Percentiles rank a stretch among this genome's conserved stretches.
These are phyloP conservation scores for Drosophila auraria DNA, from an alignment of 1,140 invertebrate genomes.

Conservation along the genomic window DNA sequence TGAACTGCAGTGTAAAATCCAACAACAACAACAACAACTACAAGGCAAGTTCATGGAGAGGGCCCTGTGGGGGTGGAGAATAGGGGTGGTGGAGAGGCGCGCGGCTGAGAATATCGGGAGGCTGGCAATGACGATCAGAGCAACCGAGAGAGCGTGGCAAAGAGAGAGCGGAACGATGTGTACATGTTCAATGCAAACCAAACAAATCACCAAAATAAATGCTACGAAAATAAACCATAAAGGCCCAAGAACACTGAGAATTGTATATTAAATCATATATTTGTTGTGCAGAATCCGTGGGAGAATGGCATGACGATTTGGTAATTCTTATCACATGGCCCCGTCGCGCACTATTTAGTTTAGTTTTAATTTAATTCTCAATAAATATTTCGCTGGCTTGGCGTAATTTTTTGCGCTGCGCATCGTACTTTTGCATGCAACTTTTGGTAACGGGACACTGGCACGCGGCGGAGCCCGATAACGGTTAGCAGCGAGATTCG, in stretches of 20 bases:
- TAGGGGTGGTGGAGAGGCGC: background rate
- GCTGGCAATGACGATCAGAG: constrained; percentile 30
- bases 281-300: constrained; percentile 7
- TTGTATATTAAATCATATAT: constrained; percentile 39
- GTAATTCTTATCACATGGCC: constrained; percentile 18
- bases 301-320: background rate
- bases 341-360: constrained; percentile 4
- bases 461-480: constrained; percentile 21
- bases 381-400: constrained; percentile 10
- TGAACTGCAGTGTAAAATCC: constrained; percentile 33
- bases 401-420: constrained; percentile 38
- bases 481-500: constrained; percentile 10
- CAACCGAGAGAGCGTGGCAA: constrained; percentile 18
- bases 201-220: constrained; percentile 76
- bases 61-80: constrained; percentile 20
- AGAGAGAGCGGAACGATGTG: constrained; percentile 43
- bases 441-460: constrained; percentile 27
- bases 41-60: constrained; percentile 37
- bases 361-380: constrained; percentile 8
- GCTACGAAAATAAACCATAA: constrained; percentile 76
- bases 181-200: constrained; percentile 65
- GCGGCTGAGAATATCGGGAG: background rate
- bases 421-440: constrained; percentile 4
- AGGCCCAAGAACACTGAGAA: constrained; percentile 51
- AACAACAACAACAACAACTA: background rate